Base-by-base conservation (phyloP, 2,888 invertebrate species). In the Drosophila suboccidentalis region DNA sequence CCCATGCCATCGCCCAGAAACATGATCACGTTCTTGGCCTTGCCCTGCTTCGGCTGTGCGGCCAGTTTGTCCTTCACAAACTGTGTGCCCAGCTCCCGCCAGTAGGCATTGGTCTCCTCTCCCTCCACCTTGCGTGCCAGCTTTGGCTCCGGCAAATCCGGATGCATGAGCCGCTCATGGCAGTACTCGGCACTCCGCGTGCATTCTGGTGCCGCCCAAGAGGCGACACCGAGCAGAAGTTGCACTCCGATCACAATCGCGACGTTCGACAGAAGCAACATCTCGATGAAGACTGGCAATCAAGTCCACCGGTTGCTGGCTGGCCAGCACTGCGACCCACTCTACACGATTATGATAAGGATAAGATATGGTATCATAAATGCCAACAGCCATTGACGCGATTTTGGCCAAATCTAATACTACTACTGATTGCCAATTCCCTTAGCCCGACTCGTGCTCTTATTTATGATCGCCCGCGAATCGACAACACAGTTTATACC, bases 1-100 rank as follows among this genome's bases (percentile, higher is more conserved):
- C 97, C 97, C 97, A 98, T 97, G 1, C 97, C 97, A 89, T 98
- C 97, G 0, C 97, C 97, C 17, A 98, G 93, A 88, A 97, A 97
- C 65, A 97, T 90, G 61, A 97, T 96, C 0, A 97, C 94, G 92
- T 97, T 97, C 91, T 95, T 96, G 0, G 96, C 96, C 72, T 93
- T 93, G 47, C 94, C 94, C 1, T 85, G 92, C 15, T 92, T 93
- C 0, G 67, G 38, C 39, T 68, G 15, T 1, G 70, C 75, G 6
- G 73, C 71, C n/a, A 91, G 66, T 34, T 94, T 92, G n/a, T 90
- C 71, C 19, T 81, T 65, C 10, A 93, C 67, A 57, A 90, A 91
- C 19, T 81, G 64, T 3, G 77, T 80, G 10, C 88, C 88, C 6
- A 83, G 72, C 0, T 89, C 55, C 1, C 87, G 62, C 93, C 93